A percentile compares a stretch with the other conserved stretches of the same genome.
Evolutionary conservation across 2,888 invertebrate genomes (phyloP).

Genomic region (Troides helena): DNA sequence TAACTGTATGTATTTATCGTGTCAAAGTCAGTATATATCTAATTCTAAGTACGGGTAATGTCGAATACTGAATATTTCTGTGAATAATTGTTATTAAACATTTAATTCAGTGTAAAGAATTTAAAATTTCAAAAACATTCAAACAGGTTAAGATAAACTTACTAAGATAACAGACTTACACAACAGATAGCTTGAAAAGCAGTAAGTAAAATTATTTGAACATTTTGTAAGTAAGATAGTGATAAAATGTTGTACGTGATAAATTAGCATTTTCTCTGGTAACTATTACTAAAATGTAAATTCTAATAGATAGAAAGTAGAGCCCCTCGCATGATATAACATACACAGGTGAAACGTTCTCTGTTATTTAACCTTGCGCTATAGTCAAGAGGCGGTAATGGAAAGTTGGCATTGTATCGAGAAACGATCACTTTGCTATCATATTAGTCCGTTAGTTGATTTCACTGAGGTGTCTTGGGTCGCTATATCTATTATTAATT

Average conservation of each 20-base stretch:
- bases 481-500: slow-evolving; percentile 29
- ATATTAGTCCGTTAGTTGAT: slow-evolving; percentile 35
- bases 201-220: slow-evolving; percentile 33
- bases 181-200: slow-evolving; percentile 9
- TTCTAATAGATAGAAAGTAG: slow-evolving; percentile 58
- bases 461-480: slow-evolving; percentile 32
- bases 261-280: slow-evolving; percentile 18
- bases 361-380: slow-evolving; percentile 53
- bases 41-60: too few relatives aligned
- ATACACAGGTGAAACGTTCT: slow-evolving; percentile 70
- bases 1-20: too few relatives aligned
- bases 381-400: slow-evolving; percentile 38
- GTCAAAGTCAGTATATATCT: too few relatives aligned
- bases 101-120: background rate
- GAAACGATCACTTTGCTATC: slow-evolving; percentile 29
- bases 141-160: background rate
- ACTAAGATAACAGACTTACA: background rate
- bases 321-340: slow-evolving; percentile 57
- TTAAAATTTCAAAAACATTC: background rate
- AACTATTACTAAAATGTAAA: slow-evolving; percentile 33
- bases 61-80: too few relatives aligned
- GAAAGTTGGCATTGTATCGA: slow-evolving; percentile 36
- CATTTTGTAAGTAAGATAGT: slow-evolving; percentile 20
- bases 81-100: background rate
- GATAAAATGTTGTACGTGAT: slow-evolving; percentile 20